Evolutionary conservation across 2,888 invertebrate genomes (phyloP), one percentile per base, ranked within the genome.

Genomic region (Lasioglossum figueresi): DNA sequence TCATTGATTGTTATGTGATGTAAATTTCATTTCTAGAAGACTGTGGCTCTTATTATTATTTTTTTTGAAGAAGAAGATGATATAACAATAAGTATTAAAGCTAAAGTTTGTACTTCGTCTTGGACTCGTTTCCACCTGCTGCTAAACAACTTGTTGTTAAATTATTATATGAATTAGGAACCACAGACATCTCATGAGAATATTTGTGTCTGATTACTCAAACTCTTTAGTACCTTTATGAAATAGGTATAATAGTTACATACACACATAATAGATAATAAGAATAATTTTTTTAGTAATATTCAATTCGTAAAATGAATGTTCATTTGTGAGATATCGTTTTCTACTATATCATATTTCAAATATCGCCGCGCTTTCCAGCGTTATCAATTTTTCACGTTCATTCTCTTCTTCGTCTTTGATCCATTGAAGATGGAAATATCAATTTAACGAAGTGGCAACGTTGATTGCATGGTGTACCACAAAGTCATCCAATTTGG

Each of bases 321-420:
- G 31, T 31, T 19, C n/a, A n/a, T n/a, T 56, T n/a, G 1, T 56
- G n/a, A 56, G 12, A 31, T 31, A 31, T 63, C 31, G 0, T 63
- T 63, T 63, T 8, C 31, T 63, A 63, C 12, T 31, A 8, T 63
- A 63, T 19, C 63, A 63, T 16, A 63, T 63, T 63, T 63, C 31
- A 63, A 63, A 63, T 63, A 63, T 31, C 63, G 31, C 63, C 63
- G 63, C 63, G 63, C 63, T 31, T 63, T 63, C 16, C 16, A 63
- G 19, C 63, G 31, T 19, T 63, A 8, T 31, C 31, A 63, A 63
- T 31, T 63, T 63, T 63, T 19, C 31, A 8, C 31, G 8, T 63
- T 31, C 63, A 6, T 3, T 31, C 31, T 16, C 31, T 31, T 16
- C 63, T 63, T 63, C 31, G 16, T 63, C 63, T 63, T 63, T 63